Base-by-base conservation (phyloP, 2,797 vertebrate species). In the Pseudochirops cupreus region DNA sequence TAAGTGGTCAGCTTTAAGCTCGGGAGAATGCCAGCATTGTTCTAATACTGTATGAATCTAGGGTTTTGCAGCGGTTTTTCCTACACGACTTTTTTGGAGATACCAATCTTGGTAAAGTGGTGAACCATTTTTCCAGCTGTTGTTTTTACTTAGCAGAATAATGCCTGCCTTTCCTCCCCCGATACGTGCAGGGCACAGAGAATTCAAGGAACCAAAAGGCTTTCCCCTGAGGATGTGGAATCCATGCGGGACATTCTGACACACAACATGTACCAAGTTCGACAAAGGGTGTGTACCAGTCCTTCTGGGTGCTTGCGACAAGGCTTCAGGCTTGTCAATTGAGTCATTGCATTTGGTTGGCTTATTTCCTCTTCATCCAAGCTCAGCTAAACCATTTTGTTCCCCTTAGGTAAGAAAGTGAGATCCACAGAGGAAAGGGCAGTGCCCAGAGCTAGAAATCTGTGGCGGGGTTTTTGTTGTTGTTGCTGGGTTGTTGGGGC, bases 251-350 rank as follows among this genome's bases (percentile, higher is more conserved):
- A 99, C 57, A 98, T 99, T 95, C 98, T 99, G 97, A 99, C 99
- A n/a, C 99, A 98, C 97, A 99, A 99, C 97, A 99, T 99, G 98
- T 99, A 99, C 97, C 99, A 99, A 98, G 99, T 99, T 97, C 99
- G 99, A 29, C 99, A 99, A 87, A 98, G 99, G 99, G 99, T 99
- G 94, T 0, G 98, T 98, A 94, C 90, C 13, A 0, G 0, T 50
- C 55, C 10, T 2, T 21, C 91, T 53, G 50, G 10, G 1, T 29
- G 13, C n/a, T 39, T 67, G 1, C 3, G 24, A 29, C 21, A 87
- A 3, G 92, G 10, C 92, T 57, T 31, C 54, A 33, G 92, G 33
- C 39, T 1, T 0, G 10, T 21, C 54, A 52, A 95, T 55, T 33
- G 50, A 62, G 56, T 16, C 46, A 1, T 1, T 90, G 59, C 74